Conservation (phyloP, 2,888 invertebrate species). For the Drosophila meridionalis region DNA sequence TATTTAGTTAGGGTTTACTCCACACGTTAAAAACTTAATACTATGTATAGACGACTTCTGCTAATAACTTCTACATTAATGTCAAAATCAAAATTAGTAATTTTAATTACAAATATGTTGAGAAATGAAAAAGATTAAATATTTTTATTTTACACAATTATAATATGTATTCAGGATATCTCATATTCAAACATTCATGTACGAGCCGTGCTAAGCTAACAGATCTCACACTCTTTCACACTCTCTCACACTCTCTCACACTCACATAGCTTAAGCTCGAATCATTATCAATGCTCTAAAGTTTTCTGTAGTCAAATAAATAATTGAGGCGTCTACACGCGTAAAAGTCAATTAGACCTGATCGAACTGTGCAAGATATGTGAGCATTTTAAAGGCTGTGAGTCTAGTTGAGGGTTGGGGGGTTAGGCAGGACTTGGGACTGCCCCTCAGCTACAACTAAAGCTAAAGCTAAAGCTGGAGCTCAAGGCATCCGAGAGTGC, state of each 20-base stretch:
- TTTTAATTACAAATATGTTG: no score
- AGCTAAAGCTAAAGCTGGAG: conserved; percentile 14
- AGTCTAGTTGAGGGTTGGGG: not conserved
- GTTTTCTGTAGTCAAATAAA: conserved; percentile 20
- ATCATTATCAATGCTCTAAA: not conserved
- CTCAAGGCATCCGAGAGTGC: conserved; percentile 34
- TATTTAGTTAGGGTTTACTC: no score
- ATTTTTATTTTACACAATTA: no score
- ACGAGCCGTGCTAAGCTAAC: not conserved
- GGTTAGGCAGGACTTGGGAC: conserved; percentile 21
- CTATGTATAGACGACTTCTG: no score
- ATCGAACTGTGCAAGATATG: conserved; percentile 27
- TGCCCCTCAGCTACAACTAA: conserved; percentile 30
- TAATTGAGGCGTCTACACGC: conserved; percentile 25
- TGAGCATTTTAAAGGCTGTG: conserved; percentile 21
- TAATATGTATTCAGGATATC: not conserved
- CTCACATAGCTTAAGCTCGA: not conserved
- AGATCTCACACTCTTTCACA: not conserved
- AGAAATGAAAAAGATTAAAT: no score
- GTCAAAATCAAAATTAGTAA: no score
- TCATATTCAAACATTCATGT: not conserved
- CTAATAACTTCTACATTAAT: no score
- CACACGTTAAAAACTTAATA: no score
- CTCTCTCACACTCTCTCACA: not conserved
- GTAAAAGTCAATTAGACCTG: conserved; percentile 6